Base-by-base conservation (phyloP, 2,888 invertebrate species). In the Brachypalpus laphriformis region DNA sequence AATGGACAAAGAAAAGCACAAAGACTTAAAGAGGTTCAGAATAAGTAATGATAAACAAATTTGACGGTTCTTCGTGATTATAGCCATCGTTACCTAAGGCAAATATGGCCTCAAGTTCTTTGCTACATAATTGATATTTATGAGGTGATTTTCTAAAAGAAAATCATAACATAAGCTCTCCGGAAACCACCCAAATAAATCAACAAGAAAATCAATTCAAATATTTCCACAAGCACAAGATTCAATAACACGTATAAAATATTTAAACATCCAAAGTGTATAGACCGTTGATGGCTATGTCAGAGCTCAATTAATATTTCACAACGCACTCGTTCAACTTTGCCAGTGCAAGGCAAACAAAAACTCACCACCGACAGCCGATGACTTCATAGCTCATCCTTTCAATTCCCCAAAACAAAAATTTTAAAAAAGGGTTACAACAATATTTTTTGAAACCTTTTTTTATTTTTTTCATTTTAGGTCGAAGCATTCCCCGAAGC, bases 401-500 rank as follows among this genome's bases (percentile, higher is more conserved):
- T 68, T 59, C 31, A 25, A 31, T 31, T n/a, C 2, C 6, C 3
- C 2, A 40, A 42, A 28, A 31, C 2, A 25, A 25, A 25, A 25
- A 25, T n/a, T n/a, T n/a, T n/a, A 25, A 68, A 51, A 76, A 49
- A 28, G 31, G 31, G 14, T 40, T 40, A 40, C n/a, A 42, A 28
- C 40, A 42, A 59, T 20, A 18, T 47, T 42, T 61, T 28, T n/a
- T 9, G 11, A 9, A 8, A 11, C 31, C n/a, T 51, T 40, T 28
- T 56, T 28, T 61, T 66, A 49, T 25, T 20, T 78, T 77, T 70
- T 51, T 61, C 3, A 68, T 75, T 66, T 47, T 87, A 94, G 94
- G 95, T 97, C 22, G 97, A 98, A 92, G 97, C 97, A 0, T 97
- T 95, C 92, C 98, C 98, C 0, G 96, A 96, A 88, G 95, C 97